Conservation (phyloP, 2,797 vertebrate species). For the Furcifer pardalis region DNA sequence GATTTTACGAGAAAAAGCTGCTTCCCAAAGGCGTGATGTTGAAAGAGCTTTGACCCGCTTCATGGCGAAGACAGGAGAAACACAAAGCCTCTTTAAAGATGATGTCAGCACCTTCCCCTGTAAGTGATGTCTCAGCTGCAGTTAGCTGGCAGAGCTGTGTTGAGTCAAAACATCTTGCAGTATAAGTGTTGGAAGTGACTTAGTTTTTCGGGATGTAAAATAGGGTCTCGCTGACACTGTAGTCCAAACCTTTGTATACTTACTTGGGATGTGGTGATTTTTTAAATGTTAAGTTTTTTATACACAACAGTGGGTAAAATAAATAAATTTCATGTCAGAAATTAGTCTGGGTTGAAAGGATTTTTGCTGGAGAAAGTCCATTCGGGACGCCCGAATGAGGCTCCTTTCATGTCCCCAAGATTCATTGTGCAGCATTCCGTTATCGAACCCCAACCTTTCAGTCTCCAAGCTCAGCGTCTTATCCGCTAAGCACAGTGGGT, state of each 20-base stretch:
- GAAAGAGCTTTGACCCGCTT: conserved; percentile 96
- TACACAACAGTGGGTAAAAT: too few species aligned
- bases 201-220: background rate
- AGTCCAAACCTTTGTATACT: background rate
- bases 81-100: conserved; percentile 96
- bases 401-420: too few species aligned
- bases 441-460: too few species aligned
- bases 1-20: conserved; percentile 93
- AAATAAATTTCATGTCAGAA: too few species aligned
- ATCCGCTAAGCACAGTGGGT: too few species aligned
- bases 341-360: too few species aligned
- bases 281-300: too few species aligned
- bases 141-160: background rate
- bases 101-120: conserved; percentile 93
- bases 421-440: too few species aligned
- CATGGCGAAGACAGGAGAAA: conserved; percentile 98
- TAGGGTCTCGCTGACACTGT: background rate
- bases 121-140: conserved; percentile 60
- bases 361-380: too few species aligned
- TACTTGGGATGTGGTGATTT: background rate
- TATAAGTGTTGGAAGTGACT: background rate
- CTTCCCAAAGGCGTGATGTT: conserved; percentile 92
- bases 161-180: background rate
- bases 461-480: too few species aligned
- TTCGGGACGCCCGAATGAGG: too few species aligned